A percentile compares a stretch with the other conserved stretches of the same genome.
These are phyloP conservation scores for Desmophyllum pertusum DNA, from an alignment of 92 coral and sea anemone genomes.

Conservation along the genomic window DNA sequence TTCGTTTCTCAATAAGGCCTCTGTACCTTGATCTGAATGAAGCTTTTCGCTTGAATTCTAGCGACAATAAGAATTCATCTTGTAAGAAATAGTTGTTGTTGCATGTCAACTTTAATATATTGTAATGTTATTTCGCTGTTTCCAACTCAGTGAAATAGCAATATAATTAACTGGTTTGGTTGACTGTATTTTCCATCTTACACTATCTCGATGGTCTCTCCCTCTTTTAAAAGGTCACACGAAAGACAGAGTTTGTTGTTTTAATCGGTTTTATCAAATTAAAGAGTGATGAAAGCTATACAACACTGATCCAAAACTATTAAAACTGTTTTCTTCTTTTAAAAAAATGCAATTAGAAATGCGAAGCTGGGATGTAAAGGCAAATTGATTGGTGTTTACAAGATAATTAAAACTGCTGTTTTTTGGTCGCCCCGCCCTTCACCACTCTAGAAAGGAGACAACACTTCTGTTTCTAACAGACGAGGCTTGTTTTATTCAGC, in stretches of 20 bases:
- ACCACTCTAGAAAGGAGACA: constrained; percentile 24
- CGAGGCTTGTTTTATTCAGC: constrained; percentile 10
- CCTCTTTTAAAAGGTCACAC: constrained; percentile 21
- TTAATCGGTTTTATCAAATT: too few relatives aligned
- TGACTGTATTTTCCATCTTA: neutral
- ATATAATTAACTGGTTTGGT: constrained; percentile 31
- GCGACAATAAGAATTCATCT: constrained; percentile 9
- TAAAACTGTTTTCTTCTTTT: neutral
- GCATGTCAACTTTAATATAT: constrained; percentile 22
- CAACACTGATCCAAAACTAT: neutral
- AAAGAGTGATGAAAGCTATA: neutral
- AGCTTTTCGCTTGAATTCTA: neutral
- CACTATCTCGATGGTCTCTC: constrained; percentile 20
- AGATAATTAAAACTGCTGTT: neutral
- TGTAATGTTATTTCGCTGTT: neutral
- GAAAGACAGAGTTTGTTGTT: constrained; percentile 9
- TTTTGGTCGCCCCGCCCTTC: constrained; percentile 10
- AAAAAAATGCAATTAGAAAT: neutral
- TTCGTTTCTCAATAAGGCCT: neutral
- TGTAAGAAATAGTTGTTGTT: constrained; percentile 13
- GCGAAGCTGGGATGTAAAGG: neutral
- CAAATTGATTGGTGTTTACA: neutral
- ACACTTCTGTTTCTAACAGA: neutral
- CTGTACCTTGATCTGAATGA: neutral
- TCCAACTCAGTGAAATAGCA: constrained; percentile 4